A percentile compares a stretch with the other conserved stretches of the same genome.
These are phyloP conservation scores for Pygoscelis adeliae DNA, from an alignment of 2,113 vertebrate genomes.

Conservation along the genomic window DNA sequence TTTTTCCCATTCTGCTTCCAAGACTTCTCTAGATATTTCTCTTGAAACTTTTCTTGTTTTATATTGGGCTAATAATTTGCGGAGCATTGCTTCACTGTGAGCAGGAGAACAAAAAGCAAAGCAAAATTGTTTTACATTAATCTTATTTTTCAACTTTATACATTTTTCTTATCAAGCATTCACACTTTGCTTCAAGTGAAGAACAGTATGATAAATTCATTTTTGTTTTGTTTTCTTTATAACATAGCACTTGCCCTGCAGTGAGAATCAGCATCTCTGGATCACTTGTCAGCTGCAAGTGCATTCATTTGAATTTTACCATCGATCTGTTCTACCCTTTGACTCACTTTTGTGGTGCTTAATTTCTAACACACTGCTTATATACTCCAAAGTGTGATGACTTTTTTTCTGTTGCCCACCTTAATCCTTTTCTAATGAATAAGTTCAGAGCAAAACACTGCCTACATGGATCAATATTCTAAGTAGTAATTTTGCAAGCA, in stretches of 20 bases:
- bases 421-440: conserved; percentile 53
- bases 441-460: conserved; percentile 17
- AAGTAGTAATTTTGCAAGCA: conserved; percentile 34
- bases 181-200: conserved; percentile 44
- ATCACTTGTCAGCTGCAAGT: background rate
- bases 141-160: conserved; percentile 22
- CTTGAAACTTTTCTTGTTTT: background rate
- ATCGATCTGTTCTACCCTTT: conserved; percentile 16
- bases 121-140: background rate
- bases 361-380: conserved; percentile 40
- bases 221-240: conserved; percentile 59
- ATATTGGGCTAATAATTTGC: background rate
- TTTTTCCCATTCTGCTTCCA: background rate
- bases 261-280: conserved; percentile 19
- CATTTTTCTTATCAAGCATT: conserved; percentile 46
- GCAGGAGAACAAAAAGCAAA: background rate
- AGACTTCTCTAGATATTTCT: background rate
- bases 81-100: background rate
- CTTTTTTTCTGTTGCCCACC: background rate
- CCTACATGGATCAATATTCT: conserved; percentile 23
- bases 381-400: background rate
- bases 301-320: conserved; percentile 19
- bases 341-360: conserved; percentile 29
- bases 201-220: conserved; percentile 41
- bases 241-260: conserved; percentile 23